These are phyloP conservation scores for Lithophane semibrunnea DNA, from an alignment of 2,888 invertebrate species.

Conservation along the genomic window DNA sequence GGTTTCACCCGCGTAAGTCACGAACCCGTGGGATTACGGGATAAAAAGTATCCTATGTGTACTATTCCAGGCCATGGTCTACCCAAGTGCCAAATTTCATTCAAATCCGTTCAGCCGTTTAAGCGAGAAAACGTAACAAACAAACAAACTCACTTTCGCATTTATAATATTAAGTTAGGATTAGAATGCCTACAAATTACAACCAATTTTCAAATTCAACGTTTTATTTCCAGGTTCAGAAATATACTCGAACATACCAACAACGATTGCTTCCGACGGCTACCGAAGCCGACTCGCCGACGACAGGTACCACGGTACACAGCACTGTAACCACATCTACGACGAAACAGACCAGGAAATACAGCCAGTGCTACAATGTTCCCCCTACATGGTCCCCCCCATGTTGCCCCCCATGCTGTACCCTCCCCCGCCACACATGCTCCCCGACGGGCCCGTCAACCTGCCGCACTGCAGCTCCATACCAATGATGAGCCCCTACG, in stretches of 20 bases:
- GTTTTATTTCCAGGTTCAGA: constrained; percentile 75
- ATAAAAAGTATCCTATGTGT: too few species aligned
- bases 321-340: constrained; percentile 73
- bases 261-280: constrained; percentile 71
- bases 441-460: constrained; percentile 74
- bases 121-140: too few species aligned
- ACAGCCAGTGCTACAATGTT: constrained; percentile 70
- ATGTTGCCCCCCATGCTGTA: constrained; percentile 77
- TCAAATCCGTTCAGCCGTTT: too few species aligned
- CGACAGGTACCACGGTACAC: constrained; percentile 67
- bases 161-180: too few species aligned
- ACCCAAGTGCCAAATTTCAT: too few species aligned
- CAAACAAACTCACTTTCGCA: too few species aligned
- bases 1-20: too few species aligned
- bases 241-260: constrained; percentile 85
- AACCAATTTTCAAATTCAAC: too few species aligned
- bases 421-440: constrained; percentile 72
- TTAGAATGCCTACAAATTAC: neutral
- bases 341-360: constrained; percentile 75
- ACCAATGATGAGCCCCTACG: constrained; percentile 83
- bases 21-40: too few species aligned
- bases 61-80: too few species aligned
- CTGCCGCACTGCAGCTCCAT: constrained; percentile 76
- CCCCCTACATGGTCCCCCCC: constrained; percentile 68
- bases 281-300: constrained; percentile 72